These are phyloP conservation scores for Morbakka virulenta DNA, from an alignment of 30 jellyfish, hydroid and myxozoan genomes.

Conservation along the genomic window DNA sequence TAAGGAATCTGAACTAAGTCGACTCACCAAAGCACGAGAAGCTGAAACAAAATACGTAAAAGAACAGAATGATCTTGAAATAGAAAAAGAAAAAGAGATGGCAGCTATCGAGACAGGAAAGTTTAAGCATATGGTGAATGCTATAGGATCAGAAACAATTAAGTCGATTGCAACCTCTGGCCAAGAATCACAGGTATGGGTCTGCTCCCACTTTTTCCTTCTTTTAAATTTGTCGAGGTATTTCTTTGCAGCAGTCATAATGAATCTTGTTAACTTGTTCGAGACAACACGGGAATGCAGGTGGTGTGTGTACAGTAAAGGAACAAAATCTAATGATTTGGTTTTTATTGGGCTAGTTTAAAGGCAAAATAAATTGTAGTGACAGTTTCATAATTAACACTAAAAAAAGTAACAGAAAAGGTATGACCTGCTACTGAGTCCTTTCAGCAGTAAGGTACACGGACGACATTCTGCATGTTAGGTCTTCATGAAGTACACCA, in stretches of 20 bases:
- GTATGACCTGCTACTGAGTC: too few relatives aligned
- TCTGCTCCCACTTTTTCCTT: neutral
- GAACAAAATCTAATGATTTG: too few relatives aligned
- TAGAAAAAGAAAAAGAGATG: slow-evolving; percentile 76
- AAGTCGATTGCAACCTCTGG: slow-evolving; percentile 96
- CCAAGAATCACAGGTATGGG: slow-evolving; percentile 91
- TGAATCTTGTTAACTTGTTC: neutral
- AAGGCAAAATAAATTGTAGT: too few relatives aligned
- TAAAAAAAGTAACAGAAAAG: too few relatives aligned
- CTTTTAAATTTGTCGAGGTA: neutral
- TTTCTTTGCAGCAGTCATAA: too few relatives aligned
- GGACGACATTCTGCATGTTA: too few relatives aligned
- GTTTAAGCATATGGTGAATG: slow-evolving; percentile 87
- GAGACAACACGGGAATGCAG: neutral
- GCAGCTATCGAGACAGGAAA: slow-evolving; percentile 78
- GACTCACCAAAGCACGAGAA: slow-evolving; percentile 88
- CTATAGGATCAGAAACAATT: slow-evolving; percentile 90
- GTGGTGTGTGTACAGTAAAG: too few relatives aligned
- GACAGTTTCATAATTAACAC: too few relatives aligned
- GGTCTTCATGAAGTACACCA: too few relatives aligned
- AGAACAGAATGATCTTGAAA: slow-evolving; percentile 90
- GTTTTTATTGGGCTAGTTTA: too few relatives aligned
- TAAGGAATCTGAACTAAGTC: slow-evolving; percentile 89
- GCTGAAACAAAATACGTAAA: slow-evolving; percentile 87
- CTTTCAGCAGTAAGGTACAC: too few relatives aligned